These are phyloP conservation scores for Unio pictorum DNA, from an alignment of 2,888 invertebrate species.

Conservation along the genomic window DNA sequence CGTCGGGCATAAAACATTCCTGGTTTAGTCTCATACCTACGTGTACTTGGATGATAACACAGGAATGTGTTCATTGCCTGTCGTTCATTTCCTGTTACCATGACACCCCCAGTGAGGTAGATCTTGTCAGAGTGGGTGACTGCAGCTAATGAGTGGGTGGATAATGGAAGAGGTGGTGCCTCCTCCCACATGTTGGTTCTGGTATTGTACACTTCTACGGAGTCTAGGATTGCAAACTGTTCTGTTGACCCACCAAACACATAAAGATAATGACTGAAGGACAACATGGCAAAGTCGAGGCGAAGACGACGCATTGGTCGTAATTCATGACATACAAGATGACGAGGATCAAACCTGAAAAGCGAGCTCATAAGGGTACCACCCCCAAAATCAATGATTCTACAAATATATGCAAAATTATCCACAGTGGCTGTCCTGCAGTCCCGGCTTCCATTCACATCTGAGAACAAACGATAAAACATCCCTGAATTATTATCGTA, in stretches of 20 bases:
- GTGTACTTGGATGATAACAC: conserved; percentile 56
- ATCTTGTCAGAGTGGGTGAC: conserved; percentile 56
- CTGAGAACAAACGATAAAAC: conserved; percentile 66
- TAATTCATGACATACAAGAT: conserved; percentile 64
- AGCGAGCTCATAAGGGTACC: conserved; percentile 69
- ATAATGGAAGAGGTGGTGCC: conserved; percentile 58
- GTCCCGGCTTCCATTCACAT: conserved; percentile 67
- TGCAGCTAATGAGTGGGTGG: conserved; percentile 66
- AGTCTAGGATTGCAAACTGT: conserved; percentile 65
- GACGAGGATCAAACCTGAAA: conserved; percentile 68
- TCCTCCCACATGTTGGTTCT: conserved; percentile 66
- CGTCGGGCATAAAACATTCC: conserved; percentile 67
- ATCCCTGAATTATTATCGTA: conserved; percentile 54
- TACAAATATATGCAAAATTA: conserved; percentile 67
- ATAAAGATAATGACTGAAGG: conserved; percentile 59
- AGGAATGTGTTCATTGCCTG: conserved; percentile 62
- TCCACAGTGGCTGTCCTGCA: conserved; percentile 65
- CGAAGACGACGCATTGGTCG: conserved; percentile 64
- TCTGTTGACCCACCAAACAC: conserved; percentile 68
- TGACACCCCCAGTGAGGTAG: conserved; percentile 68
- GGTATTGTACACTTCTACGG: conserved; percentile 67
- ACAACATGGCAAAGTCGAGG: conserved; percentile 65
- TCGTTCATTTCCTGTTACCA: conserved; percentile 62
- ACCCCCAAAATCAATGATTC: conserved; percentile 70
- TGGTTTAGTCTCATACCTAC: conserved; percentile 59